Evolutionary conservation across 2,888 invertebrate species (phyloP).

Genomic region (Torymus auratus): DNA sequence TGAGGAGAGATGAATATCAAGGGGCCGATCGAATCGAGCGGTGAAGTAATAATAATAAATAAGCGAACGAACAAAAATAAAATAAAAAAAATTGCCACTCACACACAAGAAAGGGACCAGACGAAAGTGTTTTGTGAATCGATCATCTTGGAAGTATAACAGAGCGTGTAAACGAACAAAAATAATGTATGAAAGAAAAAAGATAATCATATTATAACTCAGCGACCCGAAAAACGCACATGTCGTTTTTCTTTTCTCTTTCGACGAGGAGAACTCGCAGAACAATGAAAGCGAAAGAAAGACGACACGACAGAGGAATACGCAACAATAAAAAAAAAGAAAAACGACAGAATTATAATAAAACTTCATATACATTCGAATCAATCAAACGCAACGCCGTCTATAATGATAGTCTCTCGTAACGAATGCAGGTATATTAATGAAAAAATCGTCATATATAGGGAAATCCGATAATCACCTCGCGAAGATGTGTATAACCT

Average conservation of each 20-base stretch:
- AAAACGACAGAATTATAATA: background rate
- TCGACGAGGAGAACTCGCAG: background rate
- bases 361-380: slow-evolving; percentile 9
- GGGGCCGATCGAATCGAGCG: slow-evolving; percentile 17
- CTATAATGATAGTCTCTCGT: slow-evolving; percentile 33
- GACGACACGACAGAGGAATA: background rate
- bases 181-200: slow-evolving; percentile 12
- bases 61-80: slow-evolving; percentile 39
- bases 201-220: slow-evolving; percentile 41
- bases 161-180: background rate
- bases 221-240: slow-evolving; percentile 1
- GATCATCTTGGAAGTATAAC: slow-evolving; percentile 60
- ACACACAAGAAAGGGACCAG: slow-evolving; percentile 72
- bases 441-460: background rate
- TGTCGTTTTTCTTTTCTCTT: slow-evolving; percentile 35
- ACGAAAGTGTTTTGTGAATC: slow-evolving; percentile 67
- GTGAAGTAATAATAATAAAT: background rate
- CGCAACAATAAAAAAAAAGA: background rate
- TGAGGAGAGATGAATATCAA: background rate
- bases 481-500: background rate
- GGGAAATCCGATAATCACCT: slow-evolving; percentile 22
- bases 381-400: slow-evolving; percentile 44
- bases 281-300: background rate
- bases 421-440: background rate
- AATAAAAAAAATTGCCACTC: slow-evolving; percentile 11